Evolutionary conservation across 2,888 invertebrate genomes (phyloP), one percentile per base, ranked within the genome.

Genomic region (Cordilura impudica): DNA sequence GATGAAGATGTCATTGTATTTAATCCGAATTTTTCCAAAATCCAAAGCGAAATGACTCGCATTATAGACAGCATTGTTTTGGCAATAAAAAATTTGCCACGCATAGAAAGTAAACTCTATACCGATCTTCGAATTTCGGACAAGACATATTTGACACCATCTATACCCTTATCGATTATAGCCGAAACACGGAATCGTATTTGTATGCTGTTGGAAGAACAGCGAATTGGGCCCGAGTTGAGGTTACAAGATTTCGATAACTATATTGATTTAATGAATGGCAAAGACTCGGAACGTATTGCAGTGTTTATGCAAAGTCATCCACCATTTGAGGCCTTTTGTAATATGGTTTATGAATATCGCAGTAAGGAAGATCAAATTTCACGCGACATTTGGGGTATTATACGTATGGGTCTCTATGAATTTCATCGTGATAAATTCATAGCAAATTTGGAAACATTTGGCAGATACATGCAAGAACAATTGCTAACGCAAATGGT

Each of bases 371-470:
- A 93, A 49, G 91, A 91, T 65, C 91, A 92, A 72, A 93, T 95
- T 76, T 93, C 93, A 76, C 91, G 60, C 84, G 90, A 83, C 90
- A 82, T 91, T 84, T 83, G 91, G 91, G 84, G 91, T 76, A 94
- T 94, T 0, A 92, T 95, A 16, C 93, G 94, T 16, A 93, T 95
- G 85, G 97, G 96, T 7, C 93, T 97, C 90, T 98, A 96, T 87
- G 94, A 95, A 85, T 94, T 98, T 87, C 94, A 96, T 88, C 93
- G 97, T 69, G 93, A 92, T 56, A 95, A 95, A 67, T 91, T 98
- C 29, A 95, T 98, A 53, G 91, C 91, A 14, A 91, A 94, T 0
- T 89, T 98, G 79, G 93, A 94, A 6, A 89, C 91, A 10, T 91
- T 94, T 23, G 95, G 96, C 0, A 92, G 93, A 29, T 91, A 91